These are phyloP conservation scores for Echinometra lucunter DNA, from an alignment of 53 echinoderm and acorn worm genomes.

Conservation along the genomic window DNA sequence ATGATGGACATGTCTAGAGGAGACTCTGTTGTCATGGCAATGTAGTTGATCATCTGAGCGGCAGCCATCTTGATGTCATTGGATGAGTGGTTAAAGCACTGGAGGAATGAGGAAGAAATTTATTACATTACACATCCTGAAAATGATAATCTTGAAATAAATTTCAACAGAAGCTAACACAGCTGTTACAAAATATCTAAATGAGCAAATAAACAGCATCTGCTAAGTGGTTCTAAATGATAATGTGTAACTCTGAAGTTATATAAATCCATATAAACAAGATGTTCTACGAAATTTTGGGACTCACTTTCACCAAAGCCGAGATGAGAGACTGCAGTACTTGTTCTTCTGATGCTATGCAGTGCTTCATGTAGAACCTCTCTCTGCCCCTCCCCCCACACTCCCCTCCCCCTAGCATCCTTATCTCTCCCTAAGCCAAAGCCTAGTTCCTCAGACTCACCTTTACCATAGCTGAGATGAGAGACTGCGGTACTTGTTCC, in stretches of 20 bases:
- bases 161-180: too few species aligned
- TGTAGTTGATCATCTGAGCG: constrained; percentile 92
- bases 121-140: not conserved
- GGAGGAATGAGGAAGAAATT: not conserved
- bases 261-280: too few species aligned
- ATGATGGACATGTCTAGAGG: constrained; percentile 79
- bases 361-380: constrained; percentile 85
- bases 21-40: constrained; percentile 74
- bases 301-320: constrained; percentile 76
- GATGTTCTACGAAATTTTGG: not conserved
- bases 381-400: not conserved
- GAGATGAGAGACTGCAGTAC: constrained; percentile 74
- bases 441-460: not conserved
- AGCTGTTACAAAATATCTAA: too few species aligned
- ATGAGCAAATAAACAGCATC: too few species aligned
- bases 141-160: too few species aligned
- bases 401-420: too few species aligned
- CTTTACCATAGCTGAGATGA: constrained; percentile 76
- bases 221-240: too few species aligned
- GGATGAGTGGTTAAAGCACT: constrained; percentile 94
- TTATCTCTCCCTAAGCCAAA: not conserved
- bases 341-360: constrained; percentile 70
- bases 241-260: too few species aligned
- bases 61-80: constrained; percentile 97
- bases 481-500: constrained; percentile 65